Evolutionary conservation across 2,113 vertebrate genomes (phyloP).

Genomic region (Scolopax mira): DNA sequence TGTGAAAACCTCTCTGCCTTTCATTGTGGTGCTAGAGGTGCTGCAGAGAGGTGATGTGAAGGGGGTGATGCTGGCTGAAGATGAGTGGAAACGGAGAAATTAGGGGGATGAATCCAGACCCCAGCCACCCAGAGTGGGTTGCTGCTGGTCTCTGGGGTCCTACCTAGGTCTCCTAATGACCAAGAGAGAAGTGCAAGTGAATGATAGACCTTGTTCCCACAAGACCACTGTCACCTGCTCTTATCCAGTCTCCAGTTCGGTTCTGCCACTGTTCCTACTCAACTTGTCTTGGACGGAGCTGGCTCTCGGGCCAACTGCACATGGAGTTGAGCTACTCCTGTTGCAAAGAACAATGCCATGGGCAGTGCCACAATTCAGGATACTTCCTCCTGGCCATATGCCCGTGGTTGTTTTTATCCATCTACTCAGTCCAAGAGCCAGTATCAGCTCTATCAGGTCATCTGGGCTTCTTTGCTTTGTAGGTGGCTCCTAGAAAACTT

Average conservation of each 20-base stretch:
- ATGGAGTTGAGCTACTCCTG: not conserved
- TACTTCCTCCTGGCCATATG: not conserved
- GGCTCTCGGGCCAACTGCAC: not conserved
- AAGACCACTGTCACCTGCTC: not conserved
- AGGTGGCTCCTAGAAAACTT: not conserved
- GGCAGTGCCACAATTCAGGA: not conserved
- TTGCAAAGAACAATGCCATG: fast-evolving
- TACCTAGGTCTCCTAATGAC: not conserved
- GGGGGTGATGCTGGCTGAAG: not conserved
- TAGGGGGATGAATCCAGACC: not conserved
- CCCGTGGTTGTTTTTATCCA: not conserved
- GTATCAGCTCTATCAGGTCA: not conserved
- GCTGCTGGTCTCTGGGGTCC: not conserved
- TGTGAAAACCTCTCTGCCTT: not conserved
- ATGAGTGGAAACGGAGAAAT: not conserved
- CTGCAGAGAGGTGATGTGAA: not conserved
- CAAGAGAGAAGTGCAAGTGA: not conserved
- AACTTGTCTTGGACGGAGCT: not conserved
- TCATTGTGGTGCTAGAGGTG: not conserved
- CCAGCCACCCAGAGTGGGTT: not conserved
- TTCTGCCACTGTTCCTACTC: not conserved
- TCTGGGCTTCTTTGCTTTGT: not conserved
- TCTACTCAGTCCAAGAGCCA: not conserved
- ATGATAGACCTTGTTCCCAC: not conserved
- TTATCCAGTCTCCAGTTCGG: not conserved